Conservation (phyloP, 2,888 invertebrate species). For the Sinelater perroti region DNA sequence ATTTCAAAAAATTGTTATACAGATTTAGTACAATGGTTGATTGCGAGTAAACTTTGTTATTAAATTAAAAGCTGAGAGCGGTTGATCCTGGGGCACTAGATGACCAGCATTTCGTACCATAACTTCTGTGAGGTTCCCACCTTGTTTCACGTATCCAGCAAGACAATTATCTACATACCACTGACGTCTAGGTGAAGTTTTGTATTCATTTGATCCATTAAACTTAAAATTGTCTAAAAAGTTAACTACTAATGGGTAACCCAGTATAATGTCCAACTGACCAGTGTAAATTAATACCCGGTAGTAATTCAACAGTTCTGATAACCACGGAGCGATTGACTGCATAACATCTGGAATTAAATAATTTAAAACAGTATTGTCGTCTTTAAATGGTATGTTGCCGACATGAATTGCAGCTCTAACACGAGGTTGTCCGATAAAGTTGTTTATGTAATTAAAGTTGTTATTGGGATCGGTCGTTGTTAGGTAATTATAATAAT, state of each 20-base stretch:
- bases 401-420: conserved; percentile 87
- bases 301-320: conserved; percentile 71
- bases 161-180: conserved; percentile 74
- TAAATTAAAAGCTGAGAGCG: conserved; percentile 75
- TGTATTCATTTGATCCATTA: conserved; percentile 70
- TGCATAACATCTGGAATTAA: conserved; percentile 83
- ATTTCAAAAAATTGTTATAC: no score
- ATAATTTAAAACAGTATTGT: conserved; percentile 71
- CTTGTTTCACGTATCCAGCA: conserved; percentile 77
- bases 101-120: conserved; percentile 83
- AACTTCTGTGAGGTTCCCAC: conserved; percentile 74
- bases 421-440: conserved; percentile 69
- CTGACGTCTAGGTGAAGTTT: conserved; percentile 67
- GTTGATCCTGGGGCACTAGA: conserved; percentile 82
- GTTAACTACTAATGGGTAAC: conserved; percentile 81
- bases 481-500: conserved; percentile 78
- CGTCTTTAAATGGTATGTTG: conserved; percentile 72
- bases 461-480: conserved; percentile 51
- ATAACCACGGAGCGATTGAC: conserved; percentile 77
- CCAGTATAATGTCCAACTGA: conserved; percentile 87
- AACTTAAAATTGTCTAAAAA: conserved; percentile 77
- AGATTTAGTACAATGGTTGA: conserved; percentile 20
- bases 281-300: conserved; percentile 84
- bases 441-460: conserved; percentile 63
- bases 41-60: conserved; percentile 68